A percentile compares a stretch with the other conserved stretches of the same genome.
phyloP scores from a whole-genome alignment of 2,797 vertebrate genomes.

The Dicrostonyx torquatus region DNA sequence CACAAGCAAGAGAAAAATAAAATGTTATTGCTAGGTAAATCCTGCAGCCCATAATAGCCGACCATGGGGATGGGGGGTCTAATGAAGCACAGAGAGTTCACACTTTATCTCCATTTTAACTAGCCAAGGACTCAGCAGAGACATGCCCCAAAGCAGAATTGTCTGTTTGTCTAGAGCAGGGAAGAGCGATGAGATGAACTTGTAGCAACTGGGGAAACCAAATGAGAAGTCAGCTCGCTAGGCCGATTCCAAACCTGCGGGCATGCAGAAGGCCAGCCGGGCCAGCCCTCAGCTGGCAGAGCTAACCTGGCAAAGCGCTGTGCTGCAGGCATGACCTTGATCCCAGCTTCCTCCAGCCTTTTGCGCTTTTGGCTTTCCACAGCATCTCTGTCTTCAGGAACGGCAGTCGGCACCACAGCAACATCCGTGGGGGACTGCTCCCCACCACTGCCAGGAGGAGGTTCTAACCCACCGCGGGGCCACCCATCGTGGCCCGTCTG shows the following conservation, averaged over 20 bases:
- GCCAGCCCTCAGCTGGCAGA: not conserved
- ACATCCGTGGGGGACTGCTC: conserved; percentile 57
- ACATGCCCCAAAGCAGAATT: not conserved
- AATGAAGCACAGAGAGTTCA: conserved; percentile 5
- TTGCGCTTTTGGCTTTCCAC: conserved; percentile 89
- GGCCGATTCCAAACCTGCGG: not conserved
- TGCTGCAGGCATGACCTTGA: conserved; percentile 91
- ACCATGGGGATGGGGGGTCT: not conserved
- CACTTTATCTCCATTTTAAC: not conserved
- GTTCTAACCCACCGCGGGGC: conserved; percentile 48
- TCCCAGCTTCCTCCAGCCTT: conserved; percentile 92
- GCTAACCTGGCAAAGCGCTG: conserved; percentile 95
- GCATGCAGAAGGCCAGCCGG: conserved; percentile 68
- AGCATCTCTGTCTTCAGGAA: conserved; percentile 82
- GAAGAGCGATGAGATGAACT: not conserved
- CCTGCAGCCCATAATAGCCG: not conserved
- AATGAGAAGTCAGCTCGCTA: not conserved
- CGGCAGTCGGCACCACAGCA: conserved; percentile 24
- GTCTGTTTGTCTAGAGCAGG: not conserved
- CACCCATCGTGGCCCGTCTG: conserved; percentile 62
- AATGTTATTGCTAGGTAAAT: conserved; percentile 29
- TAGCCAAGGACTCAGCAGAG: not conserved
- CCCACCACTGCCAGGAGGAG: conserved; percentile 28
- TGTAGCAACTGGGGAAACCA: not conserved
- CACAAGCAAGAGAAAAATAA: conserved; percentile 9